Base-by-base conservation (phyloP, 2,888 invertebrate genomes). In the Isoperla grammatica region DNA sequence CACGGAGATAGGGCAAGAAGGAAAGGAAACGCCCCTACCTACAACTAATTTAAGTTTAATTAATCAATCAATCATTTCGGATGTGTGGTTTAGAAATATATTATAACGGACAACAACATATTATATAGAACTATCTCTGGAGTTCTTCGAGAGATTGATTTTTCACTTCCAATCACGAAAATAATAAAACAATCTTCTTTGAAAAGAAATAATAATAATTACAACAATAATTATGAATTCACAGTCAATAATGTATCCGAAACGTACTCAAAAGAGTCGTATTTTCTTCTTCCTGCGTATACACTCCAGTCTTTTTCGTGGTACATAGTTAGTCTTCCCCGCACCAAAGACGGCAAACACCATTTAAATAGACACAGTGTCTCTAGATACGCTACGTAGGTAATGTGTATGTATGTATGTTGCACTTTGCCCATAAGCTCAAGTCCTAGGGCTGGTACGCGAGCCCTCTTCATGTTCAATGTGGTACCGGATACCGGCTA, bases 81-180 rank as follows among this genome's bases (percentile, higher is more conserved):
- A 40, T 42, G 55, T 42, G 55, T 59, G 48, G 46, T 39, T 55
- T 49, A 29, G 56, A 50, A 60, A 50, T 53, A 50, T 50, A 50
- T 50, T 43, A 56, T 61, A 63, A 61, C 61, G 61, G 58, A 63
- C 63, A 63, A 61, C 59, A 63, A 61, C 59, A 63, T 29, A 61
- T 50, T 45, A 50, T 57, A 61, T 61, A 63, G 59, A 57, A 59
- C 59, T 61, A 63, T 62, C 37, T 61, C 23, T 50, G 23, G 20
- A 29, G 9, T 43, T 6, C 13, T 15, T 13, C 22, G 19, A 39
- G 20, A 22, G 35, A 49, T 49, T 40, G 48, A 35, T 39, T 57
- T 39, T 45, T 43, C 46, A 57, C 45, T 57, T 57, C 35, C 57
- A 57, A 48, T 57, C 17, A 45, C 29, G 15, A 37, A 23, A 19